phyloP scores from a whole-genome alignment of 1,140 invertebrate genomes.

The Drosophila kanapiae region DNA sequence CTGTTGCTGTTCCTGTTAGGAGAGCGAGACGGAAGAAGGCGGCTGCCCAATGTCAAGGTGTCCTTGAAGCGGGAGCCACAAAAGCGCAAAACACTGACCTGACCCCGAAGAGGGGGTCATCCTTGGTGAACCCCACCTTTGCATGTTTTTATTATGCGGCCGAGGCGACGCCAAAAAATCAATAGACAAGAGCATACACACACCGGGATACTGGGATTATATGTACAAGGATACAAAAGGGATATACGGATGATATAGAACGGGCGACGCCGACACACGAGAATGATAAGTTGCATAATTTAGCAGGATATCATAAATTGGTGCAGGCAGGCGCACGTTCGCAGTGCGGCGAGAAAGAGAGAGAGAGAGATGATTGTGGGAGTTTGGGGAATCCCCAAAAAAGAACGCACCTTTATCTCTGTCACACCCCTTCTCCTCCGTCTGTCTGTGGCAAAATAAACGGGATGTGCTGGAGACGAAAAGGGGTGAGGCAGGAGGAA shows the following conservation, averaged over 20 bases:
- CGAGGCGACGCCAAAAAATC: slow-evolving; percentile 56
- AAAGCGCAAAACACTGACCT: slow-evolving; percentile 53
- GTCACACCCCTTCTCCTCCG: neutral
- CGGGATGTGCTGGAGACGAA: slow-evolving; percentile 9
- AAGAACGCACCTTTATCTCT: slow-evolving; percentile 5
- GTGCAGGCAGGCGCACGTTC: slow-evolving; percentile 36
- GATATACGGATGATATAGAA: slow-evolving; percentile 18
- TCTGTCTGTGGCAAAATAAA: slow-evolving; percentile 13
- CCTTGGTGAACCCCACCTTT: slow-evolving; percentile 3
- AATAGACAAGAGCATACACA: slow-evolving; percentile 56
- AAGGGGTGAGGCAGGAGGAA: neutral
- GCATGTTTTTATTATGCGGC: slow-evolving; percentile 33
- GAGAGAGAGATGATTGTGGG: neutral
- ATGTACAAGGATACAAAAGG: slow-evolving; percentile 2
- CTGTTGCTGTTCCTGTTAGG: slow-evolving; percentile 9
- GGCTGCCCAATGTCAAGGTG: slow-evolving; percentile 58
- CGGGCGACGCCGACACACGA: slow-evolving; percentile 25
- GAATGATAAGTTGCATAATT: slow-evolving; percentile 80
- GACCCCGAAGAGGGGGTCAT: slow-evolving; percentile 41
- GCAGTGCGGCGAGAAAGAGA: neutral
- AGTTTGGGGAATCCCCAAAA: slow-evolving; percentile 20
- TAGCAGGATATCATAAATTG: slow-evolving; percentile 76
- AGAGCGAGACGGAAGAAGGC: neutral
- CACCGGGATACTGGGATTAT: slow-evolving; percentile 13
- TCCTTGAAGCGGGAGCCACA: slow-evolving; percentile 57